Conservation (phyloP, 2,888 invertebrate genomes). For the Nymphalis urticae region DNA sequence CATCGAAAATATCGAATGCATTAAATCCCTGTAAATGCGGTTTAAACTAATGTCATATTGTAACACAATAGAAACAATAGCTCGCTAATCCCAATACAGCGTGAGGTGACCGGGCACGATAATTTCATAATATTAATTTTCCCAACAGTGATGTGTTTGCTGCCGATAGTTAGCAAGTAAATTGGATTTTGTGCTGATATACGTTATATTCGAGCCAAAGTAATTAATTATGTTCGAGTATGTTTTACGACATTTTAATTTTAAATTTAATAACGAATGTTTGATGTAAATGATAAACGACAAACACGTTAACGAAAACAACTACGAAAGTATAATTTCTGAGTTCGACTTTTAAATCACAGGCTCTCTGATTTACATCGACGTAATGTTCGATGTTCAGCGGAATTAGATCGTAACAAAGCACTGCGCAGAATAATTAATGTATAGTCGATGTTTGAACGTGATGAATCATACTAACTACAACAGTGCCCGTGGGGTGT, state of each 20-base stretch:
- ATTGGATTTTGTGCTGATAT: constrained; percentile 69
- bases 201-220: constrained; percentile 65
- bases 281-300: constrained; percentile 35
- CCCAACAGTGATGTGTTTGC: constrained; percentile 64
- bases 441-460: constrained; percentile 25
- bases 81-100: constrained; percentile 50
- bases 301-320: neutral
- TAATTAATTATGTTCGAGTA: constrained; percentile 62
- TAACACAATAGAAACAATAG: constrained; percentile 42
- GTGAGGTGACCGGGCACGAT: constrained; percentile 60
- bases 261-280: constrained; percentile 41
- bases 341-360: constrained; percentile 16
- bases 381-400: constrained; percentile 24
- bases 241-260: constrained; percentile 53
- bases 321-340: constrained; percentile 16
- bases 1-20: constrained; percentile 32
- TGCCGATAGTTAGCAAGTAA: constrained; percentile 61
- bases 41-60: constrained; percentile 40
- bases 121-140: constrained; percentile 70
- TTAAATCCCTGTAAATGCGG: constrained; percentile 37
- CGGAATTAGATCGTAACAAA: constrained; percentile 29
- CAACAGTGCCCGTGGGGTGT: constrained; percentile 3
- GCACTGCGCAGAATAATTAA: constrained; percentile 28
- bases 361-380: constrained; percentile 15
- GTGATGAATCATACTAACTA: constrained; percentile 25